These are phyloP conservation scores for Margaritifera margaritifera DNA, from an alignment of 2,888 invertebrate species.

Conservation along the genomic window DNA sequence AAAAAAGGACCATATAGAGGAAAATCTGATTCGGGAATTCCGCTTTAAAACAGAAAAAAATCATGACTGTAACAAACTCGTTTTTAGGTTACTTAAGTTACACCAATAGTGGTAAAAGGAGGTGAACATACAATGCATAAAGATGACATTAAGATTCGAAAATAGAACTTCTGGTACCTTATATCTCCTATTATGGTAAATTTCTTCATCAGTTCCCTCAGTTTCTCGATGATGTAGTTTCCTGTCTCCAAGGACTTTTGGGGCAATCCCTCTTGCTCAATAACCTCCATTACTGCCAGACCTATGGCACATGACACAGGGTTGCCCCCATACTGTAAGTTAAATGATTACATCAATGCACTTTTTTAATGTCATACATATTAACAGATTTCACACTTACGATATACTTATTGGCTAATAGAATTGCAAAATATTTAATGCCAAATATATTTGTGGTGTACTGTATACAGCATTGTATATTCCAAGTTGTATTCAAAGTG, in stretches of 20 bases:
- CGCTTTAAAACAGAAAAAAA: too few relatives aligned
- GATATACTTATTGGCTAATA: too few relatives aligned
- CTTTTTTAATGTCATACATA: too few relatives aligned
- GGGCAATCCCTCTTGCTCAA: constrained; percentile 89
- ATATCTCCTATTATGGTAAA: constrained; percentile 83
- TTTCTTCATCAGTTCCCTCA: constrained; percentile 81
- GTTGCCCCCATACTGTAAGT: constrained; percentile 93
- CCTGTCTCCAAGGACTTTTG: constrained; percentile 90
- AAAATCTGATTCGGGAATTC: too few relatives aligned
- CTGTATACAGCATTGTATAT: too few relatives aligned
- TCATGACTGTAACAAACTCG: too few relatives aligned
- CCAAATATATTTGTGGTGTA: too few relatives aligned
- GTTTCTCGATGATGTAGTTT: constrained; percentile 81
- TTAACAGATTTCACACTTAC: too few relatives aligned
- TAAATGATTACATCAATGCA: too few relatives aligned
- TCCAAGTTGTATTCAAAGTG: too few relatives aligned
- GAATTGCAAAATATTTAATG: too few relatives aligned
- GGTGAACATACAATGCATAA: background rate
- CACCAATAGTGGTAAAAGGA: background rate
- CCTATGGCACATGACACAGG: constrained; percentile 98
- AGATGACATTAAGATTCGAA: background rate
- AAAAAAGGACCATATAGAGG: too few relatives aligned
- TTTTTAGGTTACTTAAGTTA: background rate
- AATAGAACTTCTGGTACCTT: constrained; percentile 60
- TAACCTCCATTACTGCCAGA: constrained; percentile 93